Percentiles rank a stretch among this genome's conserved stretches.
Evolutionary conservation across 1,140 invertebrate genomes (phyloP).

Genomic region (Drosophila malerkotliana): DNA sequence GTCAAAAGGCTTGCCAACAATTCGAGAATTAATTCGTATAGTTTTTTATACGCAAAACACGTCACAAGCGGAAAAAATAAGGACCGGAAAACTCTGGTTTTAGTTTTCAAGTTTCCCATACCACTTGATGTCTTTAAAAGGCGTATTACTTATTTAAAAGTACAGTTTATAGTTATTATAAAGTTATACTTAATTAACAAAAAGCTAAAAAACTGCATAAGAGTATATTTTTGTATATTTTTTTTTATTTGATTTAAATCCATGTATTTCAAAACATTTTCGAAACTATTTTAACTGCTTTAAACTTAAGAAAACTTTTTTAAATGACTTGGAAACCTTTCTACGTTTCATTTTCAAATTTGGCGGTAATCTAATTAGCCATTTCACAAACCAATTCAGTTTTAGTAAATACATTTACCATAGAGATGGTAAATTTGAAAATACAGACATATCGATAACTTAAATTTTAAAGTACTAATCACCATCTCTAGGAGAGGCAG

Average conservation of each 20-base stretch:
- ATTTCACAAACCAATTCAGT: background rate
- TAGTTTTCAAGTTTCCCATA: background rate
- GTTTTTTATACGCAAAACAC: background rate
- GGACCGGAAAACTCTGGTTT: background rate
- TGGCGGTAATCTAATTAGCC: background rate
- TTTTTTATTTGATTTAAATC: too few relatives aligned
- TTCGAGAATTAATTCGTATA: slow-evolving; percentile 1
- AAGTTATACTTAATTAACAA: too few relatives aligned
- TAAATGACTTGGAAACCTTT: too few relatives aligned
- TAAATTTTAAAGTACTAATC: background rate
- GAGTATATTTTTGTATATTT: too few relatives aligned
- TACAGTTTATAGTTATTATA: too few relatives aligned
- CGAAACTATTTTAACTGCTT: too few relatives aligned
- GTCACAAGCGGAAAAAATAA: background rate
- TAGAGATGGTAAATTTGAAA: background rate
- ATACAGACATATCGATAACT: background rate
- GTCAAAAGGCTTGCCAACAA: slow-evolving; percentile 27
- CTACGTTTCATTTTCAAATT: background rate
- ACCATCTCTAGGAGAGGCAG: background rate
- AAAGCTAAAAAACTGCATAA: too few relatives aligned
- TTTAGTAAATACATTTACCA: background rate
- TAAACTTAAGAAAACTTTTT: too few relatives aligned
- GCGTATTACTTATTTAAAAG: too few relatives aligned
- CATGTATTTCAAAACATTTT: too few relatives aligned
- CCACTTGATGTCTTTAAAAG: background rate